Percentiles rank a stretch among this genome's conserved stretches.
These are phyloP conservation scores for Catocala sponsa DNA, from an alignment of 2,888 invertebrate species.

Conservation along the genomic window DNA sequence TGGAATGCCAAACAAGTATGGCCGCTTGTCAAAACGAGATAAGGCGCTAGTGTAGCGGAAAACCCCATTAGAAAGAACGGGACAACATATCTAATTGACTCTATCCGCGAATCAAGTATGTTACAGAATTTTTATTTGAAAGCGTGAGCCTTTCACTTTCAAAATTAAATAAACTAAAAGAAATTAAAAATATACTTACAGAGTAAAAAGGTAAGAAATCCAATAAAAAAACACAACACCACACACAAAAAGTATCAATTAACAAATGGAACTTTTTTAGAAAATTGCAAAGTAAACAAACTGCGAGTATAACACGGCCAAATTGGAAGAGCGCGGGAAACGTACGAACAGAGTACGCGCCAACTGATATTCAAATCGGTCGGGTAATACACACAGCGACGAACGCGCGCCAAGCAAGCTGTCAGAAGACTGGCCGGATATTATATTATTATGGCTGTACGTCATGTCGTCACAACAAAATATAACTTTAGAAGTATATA, in stretches of 20 bases:
- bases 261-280: conserved; percentile 1
- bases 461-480: neutral
- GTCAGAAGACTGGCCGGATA: conserved; percentile 28
- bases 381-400: conserved; percentile 30
- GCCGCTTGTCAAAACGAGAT: conserved; percentile 1
- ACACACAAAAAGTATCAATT: neutral
- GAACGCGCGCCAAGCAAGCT: conserved; percentile 26
- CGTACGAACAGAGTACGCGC: neutral
- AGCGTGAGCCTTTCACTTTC: neutral
- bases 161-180: neutral
- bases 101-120: neutral
- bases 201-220: neutral
- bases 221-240: neutral
- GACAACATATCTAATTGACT: conserved; percentile 4
- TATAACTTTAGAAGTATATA: neutral
- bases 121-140: neutral
- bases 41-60: neutral
- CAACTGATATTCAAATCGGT: conserved; percentile 34
- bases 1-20: conserved; percentile 2
- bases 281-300: conserved; percentile 8
- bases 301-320: neutral
- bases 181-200: neutral
- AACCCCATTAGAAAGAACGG: neutral
- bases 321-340: neutral
- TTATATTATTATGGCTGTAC: neutral